phyloP scores from a whole-genome alignment of 2,797 vertebrate genomes.

The Gymnocypris eckloni region DNA sequence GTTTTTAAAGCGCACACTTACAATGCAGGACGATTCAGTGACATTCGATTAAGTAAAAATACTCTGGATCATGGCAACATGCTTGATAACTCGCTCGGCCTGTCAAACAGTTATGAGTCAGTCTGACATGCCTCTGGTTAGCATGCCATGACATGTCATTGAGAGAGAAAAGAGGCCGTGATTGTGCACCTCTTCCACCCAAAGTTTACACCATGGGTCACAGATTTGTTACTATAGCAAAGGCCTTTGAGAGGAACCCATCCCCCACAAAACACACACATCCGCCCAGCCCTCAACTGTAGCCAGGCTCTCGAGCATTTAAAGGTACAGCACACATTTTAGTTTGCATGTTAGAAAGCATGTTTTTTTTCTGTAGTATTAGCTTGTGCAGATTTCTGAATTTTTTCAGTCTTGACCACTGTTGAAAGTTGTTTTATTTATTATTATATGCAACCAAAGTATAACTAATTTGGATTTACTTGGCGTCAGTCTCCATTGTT shows the following conservation, averaged over 20 bases:
- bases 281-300: conserved; percentile 32
- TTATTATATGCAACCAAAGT: neutral
- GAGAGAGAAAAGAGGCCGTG: neutral
- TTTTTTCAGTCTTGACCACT: neutral
- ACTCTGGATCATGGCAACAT: neutral
- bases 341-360: neutral
- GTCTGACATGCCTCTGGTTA: conserved; percentile 16
- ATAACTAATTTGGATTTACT: neutral
- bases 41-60: neutral
- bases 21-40: neutral
- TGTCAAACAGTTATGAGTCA: conserved; percentile 23
- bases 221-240: conserved; percentile 34
- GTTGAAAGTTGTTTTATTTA: neutral
- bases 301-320: conserved; percentile 36
- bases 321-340: conserved; percentile 41
- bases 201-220: neutral
- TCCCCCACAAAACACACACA: conserved; percentile 52
- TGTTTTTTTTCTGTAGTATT: neutral
- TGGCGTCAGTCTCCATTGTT: neutral
- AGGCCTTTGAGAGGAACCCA: conserved; percentile 47
- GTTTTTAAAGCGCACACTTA: neutral
- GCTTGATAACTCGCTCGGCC: conserved; percentile 21
- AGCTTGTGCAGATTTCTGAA: neutral
- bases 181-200: neutral
- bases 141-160: conserved; percentile 38